Evolutionary conservation across 2,888 invertebrate genomes (phyloP), one percentile per base, ranked within the genome.

Genomic region (Sesia bembeciformis): DNA sequence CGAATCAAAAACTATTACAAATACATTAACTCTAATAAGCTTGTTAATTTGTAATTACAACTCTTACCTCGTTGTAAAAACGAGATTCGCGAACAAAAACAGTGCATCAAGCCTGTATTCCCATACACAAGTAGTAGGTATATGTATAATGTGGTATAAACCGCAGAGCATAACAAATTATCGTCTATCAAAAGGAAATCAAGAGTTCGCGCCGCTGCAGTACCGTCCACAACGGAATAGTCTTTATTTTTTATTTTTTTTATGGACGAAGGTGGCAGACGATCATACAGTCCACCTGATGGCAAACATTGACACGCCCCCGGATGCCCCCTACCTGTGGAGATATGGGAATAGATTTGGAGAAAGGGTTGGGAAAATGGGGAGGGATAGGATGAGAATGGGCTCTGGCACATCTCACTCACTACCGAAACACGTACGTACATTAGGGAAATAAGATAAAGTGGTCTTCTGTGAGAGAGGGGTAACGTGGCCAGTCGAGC

Each of bases 111-210:
- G 8, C 4, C 4, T 8, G 4, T 4, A 4, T 46, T 46, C 46
- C 46, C 46, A 46, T 46, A 46, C 46, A 4, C 4, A 5, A 4
- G 7, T 6, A 3, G 46, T n/a, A 43, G 7, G 3, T 43, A n/a
- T 43, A n/a, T 6, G 7, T 6, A n/a, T 46, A 46, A n/a, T 7
- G 8, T 4, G 46, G 43, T 64, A 67, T 67, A 66, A 68, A 54
- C 53, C 38, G 6, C 57, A 72, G 74, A 70, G 77, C 80, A 72
- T 76, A 69, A 65, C 80, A 79, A 85, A 85, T 83, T 78, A 80
- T 72, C 71, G 62, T 62, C 81, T 72, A 84, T 85, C 84, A 84
- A 83, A 85, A 83, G 67, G 74, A 84, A 84, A 85, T 85, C 84
- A 84, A 74, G 74, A 66, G 65, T 67, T 50, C 50, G 50, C 50